Percentiles rank a stretch among this genome's conserved stretches.
Evolutionary conservation across 2,888 invertebrate genomes (phyloP).

Genomic region (Coelinius sp.): DNA sequence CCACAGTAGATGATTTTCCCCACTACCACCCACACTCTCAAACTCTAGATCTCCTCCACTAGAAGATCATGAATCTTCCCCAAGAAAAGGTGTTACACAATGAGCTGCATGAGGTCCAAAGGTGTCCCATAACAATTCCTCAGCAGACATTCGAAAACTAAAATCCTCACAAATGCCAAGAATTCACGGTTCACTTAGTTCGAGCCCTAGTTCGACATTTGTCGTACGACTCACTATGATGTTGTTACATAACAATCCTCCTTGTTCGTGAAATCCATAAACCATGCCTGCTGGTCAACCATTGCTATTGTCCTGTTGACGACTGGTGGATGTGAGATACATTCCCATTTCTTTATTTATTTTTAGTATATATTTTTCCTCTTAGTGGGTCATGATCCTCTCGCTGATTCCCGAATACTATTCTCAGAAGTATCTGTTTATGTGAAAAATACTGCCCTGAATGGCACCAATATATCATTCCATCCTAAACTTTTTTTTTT

Average conservation of each 20-base stretch:
- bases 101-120: constrained; percentile 68
- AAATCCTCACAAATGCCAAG: constrained; percentile 51
- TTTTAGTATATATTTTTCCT: constrained; percentile 43
- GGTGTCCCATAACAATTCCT: constrained; percentile 60
- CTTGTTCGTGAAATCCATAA: neutral
- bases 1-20: neutral
- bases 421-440: neutral
- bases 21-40: constrained; percentile 60
- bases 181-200: constrained; percentile 69
- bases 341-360: constrained; percentile 49
- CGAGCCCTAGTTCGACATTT: constrained; percentile 68
- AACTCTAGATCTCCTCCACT: constrained; percentile 32
- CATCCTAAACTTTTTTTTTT: too few species aligned
- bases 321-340: constrained; percentile 44
- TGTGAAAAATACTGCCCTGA: neutral
- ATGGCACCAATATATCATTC: too few species aligned
- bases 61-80: constrained; percentile 53
- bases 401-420: neutral
- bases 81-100: constrained; percentile 61
- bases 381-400: neutral
- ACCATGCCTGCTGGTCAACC: constrained; percentile 11
- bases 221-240: constrained; percentile 67
- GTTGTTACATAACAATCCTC: constrained; percentile 23
- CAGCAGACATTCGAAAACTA: constrained; percentile 47
- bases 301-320: neutral